These are phyloP conservation scores for Phalloptychus januarius DNA, from an alignment of 2,797 vertebrate genomes.

Conservation along the genomic window DNA sequence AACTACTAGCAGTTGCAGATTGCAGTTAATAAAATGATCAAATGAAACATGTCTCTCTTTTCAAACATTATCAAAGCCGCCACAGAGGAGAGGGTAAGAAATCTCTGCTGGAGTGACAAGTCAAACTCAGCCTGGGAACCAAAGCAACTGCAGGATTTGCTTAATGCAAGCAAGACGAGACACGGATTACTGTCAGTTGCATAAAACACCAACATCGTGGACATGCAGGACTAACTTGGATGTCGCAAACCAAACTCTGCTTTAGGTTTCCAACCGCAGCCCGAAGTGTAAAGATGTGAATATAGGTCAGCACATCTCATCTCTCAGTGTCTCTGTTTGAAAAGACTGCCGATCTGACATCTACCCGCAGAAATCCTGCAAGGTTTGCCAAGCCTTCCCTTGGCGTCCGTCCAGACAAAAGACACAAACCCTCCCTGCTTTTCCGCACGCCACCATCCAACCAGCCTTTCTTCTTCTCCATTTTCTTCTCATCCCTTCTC, in stretches of 20 bases:
- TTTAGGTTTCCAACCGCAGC: conserved; percentile 45
- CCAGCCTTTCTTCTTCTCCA: conserved; percentile 16
- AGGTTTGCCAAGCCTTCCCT: conserved; percentile 56
- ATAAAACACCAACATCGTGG: conserved; percentile 25
- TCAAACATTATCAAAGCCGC: conserved; percentile 35
- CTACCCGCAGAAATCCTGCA: conserved; percentile 50
- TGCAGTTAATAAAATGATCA: conserved; percentile 1
- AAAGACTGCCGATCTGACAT: conserved; percentile 47
- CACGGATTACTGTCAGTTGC: conserved; percentile 41
- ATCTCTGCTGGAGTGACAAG: conserved; percentile 18
- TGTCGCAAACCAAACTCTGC: conserved; percentile 31
- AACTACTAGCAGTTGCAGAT: background rate
- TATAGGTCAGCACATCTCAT: conserved; percentile 42
- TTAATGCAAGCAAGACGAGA: conserved; percentile 44
- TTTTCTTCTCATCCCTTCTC: conserved; percentile 29
- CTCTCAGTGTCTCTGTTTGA: conserved; percentile 38
- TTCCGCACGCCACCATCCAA: conserved; percentile 28
- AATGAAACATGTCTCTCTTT: conserved; percentile 15
- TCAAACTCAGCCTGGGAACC: conserved; percentile 29
- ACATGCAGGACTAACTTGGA: conserved; percentile 26
- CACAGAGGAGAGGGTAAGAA: conserved; percentile 35
- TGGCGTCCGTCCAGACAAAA: conserved; percentile 42
- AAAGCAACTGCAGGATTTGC: conserved; percentile 43
- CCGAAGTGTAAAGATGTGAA: conserved; percentile 31
- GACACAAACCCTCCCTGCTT: conserved; percentile 36